phyloP scores from a whole-genome alignment of 2,888 invertebrate genomes.

The Sepiola atlantica region DNA sequence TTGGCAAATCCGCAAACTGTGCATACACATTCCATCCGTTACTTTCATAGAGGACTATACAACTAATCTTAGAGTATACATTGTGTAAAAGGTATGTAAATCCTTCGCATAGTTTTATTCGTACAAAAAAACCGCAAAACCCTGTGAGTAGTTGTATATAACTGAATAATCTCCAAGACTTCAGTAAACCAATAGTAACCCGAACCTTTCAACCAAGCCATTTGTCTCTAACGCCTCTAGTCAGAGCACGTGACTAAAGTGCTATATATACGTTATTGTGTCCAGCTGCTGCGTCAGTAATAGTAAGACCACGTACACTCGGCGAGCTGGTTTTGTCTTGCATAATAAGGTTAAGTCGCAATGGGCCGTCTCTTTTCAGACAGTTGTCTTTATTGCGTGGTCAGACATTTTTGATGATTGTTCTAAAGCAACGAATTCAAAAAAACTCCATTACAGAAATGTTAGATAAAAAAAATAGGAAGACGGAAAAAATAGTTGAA shows the following conservation, averaged over 20 bases:
- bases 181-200: neutral
- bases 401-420: neutral
- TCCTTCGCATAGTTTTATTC: too few relatives aligned
- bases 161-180: neutral
- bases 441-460: too few relatives aligned
- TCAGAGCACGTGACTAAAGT: too few relatives aligned
- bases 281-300: constrained; percentile 18
- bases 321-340: neutral
- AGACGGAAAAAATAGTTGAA: neutral
- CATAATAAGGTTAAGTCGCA: neutral
- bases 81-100: neutral
- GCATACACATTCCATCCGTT: neutral
- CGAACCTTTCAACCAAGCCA: neutral
- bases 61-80: neutral
- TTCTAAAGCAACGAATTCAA: too few relatives aligned
- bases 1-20: neutral
- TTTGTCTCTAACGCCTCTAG: neutral
- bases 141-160: neutral
- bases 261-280: neutral
- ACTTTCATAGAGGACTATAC: neutral
- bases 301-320: neutral
- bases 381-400: neutral
- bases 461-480: neutral
- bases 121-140: too few relatives aligned
- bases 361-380: neutral